Evolutionary conservation across 2,113 vertebrate species (phyloP), one percentile per base, ranked within the genome.

Genomic region (Prunella himalayana): DNA sequence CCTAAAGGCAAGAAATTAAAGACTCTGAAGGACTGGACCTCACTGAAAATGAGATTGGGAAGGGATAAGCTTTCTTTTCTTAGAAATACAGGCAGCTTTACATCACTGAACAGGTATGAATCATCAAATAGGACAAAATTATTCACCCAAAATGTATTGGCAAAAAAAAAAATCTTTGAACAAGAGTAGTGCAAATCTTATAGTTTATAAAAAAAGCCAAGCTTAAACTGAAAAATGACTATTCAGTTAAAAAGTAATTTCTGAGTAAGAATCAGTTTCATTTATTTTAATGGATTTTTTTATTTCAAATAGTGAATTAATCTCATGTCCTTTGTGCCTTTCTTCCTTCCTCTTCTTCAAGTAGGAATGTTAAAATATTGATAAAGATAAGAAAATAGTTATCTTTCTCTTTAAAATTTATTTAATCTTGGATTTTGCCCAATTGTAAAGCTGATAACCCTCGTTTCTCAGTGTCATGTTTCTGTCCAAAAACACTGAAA

Each of bases 221-320:
- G 25, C 33, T 93, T 61, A 50, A 76, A 80, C 25, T 69, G 30
- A 23, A 77, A 91, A 77, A 53, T 39, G 0, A 30, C 27, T 33
- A n/a, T 93, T 93, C 59, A 28, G 68, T 65, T 66, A 65, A 77
- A 93, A 93, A 80, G 51, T 86, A 1, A 88, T 73, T 90, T 94
- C 39, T 77, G 70, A 73, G 39, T 47, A 42, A 77, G 88, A 51
- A 73, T 49, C 1, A 0, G 27, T 59, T 80, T 63, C 59, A 90
- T 95, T 92, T 91, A 73, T 88, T 96, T 92, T 80, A 92, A 83
- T 71, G 28, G 65, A 51, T 70, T 61, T 76, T 68, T 80, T 76
- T 66, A 88, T 94, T 88, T 95, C 44, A 56, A 73, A 41, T 60
- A 70, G 7, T 64, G 86, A 95, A 86, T 93, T 73, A 93, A 92